Base-by-base conservation (phyloP, 2,113 vertebrate species). In the Saccopteryx bilineata region DNA sequence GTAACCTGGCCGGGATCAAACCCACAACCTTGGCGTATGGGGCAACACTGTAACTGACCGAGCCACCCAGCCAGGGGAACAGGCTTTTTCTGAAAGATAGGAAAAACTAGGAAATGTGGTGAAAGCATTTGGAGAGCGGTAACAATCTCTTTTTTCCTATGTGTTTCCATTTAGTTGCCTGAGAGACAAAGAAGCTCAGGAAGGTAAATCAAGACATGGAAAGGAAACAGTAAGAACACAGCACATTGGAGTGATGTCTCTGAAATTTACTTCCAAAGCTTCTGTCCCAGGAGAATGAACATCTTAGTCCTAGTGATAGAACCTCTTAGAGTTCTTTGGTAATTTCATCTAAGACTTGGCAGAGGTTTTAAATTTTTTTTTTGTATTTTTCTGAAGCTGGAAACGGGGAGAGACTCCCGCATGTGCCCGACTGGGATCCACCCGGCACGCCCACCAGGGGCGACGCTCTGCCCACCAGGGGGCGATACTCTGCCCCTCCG, bases 161-260 rank as follows among this genome's bases (percentile, higher is more conserved):
- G 33, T 80, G 54, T 86, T 92, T 92, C 56, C 54, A 46, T 94
- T 19, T 83, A 97, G 93, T 39, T 97, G 93, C 61, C 50, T 78
- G 54, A 48, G 92, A 86, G 31, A 71, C 39, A 58, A 76, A 75
- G 87, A 65, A 91, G 46, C 33, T 7, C 68, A 76, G 63, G 68
- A 94, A 92, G 3, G 68, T 48, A 76, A 72, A 80, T 23, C 31
- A 15, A 66, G 54, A 79, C 2, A 48, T 78, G 56, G 61, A 24
- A 89, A 66, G 56, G 28, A 96, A 58, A 78, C 1, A 61, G 96
- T 94, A 95, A 96, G 95, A 61, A 84, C 8, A 61, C 2, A 66
- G 23, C 15, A 19, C 13, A 21, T 6, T 31, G 23, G 19, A 86
- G 8, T 0, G 0, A 12, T 17, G 14, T 15, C 21, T 48, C 13